Evolutionary conservation across 2,113 vertebrate genomes (phyloP).

Genomic region (Tichodroma muraria): DNA sequence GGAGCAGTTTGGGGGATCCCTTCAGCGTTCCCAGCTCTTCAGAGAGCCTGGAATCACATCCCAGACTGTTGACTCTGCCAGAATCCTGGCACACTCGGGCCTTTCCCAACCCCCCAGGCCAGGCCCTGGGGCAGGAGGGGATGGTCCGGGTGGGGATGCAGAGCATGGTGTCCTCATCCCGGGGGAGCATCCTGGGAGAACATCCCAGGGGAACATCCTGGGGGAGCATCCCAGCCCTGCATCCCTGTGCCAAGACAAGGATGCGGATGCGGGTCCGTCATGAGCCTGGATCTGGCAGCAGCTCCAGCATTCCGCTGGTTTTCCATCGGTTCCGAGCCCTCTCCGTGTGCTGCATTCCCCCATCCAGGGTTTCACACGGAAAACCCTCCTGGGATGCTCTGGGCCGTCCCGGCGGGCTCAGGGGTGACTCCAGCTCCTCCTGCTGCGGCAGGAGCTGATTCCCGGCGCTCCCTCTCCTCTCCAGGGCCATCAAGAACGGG

Average conservation of each 20-base stretch:
- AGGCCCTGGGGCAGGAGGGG: not conserved
- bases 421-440: too few species aligned
- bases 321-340: fast-evolving
- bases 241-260: not conserved
- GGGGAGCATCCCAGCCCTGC: not conserved
- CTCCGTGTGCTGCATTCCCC: too few species aligned
- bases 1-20: not conserved
- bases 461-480: not conserved
- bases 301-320: not conserved
- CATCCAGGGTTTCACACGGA: too few species aligned
- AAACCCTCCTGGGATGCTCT: too few species aligned
- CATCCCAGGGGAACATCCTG: not conserved
- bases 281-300: not conserved
- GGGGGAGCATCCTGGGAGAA: not conserved
- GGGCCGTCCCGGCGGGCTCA: too few species aligned
- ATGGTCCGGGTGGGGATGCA: not conserved
- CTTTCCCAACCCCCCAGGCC: not conserved
- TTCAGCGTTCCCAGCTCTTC: not conserved
- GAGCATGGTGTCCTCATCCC: not conserved
- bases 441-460: too few species aligned
- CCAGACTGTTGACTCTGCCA: not conserved
- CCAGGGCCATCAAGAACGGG: slow-evolving; percentile 96
- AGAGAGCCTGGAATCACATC: not conserved
- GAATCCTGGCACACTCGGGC: fast-evolving
- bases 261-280: fast-evolving